Evolutionary conservation across 2,888 invertebrate genomes (phyloP).

Genomic region (Buathra laborator): DNA sequence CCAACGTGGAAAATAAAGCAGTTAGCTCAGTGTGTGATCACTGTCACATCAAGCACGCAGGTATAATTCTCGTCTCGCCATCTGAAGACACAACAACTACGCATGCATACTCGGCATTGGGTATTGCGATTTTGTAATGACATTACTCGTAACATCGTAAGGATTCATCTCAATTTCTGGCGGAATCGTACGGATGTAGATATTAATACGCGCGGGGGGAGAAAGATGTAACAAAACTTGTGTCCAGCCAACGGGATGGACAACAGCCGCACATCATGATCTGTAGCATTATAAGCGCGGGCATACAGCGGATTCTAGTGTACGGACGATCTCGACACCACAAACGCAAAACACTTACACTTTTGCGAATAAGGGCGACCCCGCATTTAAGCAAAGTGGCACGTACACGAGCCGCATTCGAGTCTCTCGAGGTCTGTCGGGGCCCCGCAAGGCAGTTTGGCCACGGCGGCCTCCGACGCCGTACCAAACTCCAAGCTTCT

Average conservation of each 20-base stretch:
- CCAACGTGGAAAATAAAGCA: no score
- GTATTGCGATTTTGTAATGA: no score
- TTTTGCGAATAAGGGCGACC: conserved; percentile 74
- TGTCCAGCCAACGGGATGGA: conserved; percentile 2
- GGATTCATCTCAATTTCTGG: no score
- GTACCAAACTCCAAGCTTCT: conserved; percentile 39
- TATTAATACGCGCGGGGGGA: conserved; percentile 2
- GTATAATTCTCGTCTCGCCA: no score
- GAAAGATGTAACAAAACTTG: conserved; percentile 12
- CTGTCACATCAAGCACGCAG: no score
- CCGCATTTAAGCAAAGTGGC: conserved; percentile 81
- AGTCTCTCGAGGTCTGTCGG: conserved; percentile 64
- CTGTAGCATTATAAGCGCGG: conserved; percentile 22
- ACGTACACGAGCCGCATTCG: conserved; percentile 73
- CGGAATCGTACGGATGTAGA: neutral
- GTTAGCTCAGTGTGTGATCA: no score
- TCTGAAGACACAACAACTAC: no score
- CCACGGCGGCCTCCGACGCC: conserved; percentile 68
- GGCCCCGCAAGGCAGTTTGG: conserved; percentile 72
- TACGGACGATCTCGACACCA: conserved; percentile 35
- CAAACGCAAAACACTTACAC: conserved; percentile 76
- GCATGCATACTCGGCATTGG: no score
- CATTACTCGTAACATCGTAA: no score
- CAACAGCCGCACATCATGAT: conserved; percentile 24
- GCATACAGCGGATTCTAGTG: conserved; percentile 4